These are phyloP conservation scores for Miichthys miiuy DNA, from an alignment of 2,797 vertebrate species.

Conservation along the genomic window DNA sequence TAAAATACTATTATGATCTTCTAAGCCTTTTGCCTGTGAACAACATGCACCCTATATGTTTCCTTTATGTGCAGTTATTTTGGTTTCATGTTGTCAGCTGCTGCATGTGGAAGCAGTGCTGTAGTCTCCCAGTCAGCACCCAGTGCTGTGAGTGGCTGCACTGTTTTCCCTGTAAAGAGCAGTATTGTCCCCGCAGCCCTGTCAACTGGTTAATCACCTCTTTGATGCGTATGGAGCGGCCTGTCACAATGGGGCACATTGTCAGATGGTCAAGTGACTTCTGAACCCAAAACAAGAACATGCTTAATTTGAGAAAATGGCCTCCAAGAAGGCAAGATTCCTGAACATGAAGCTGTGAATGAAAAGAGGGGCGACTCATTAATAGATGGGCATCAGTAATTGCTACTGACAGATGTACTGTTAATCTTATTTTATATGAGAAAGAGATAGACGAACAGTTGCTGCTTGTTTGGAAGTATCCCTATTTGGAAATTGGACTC, in stretches of 20 bases:
- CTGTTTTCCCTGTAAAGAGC: conserved; percentile 84
- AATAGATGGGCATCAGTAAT: conserved; percentile 48
- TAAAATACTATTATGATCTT: background rate
- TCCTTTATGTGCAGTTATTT: conserved; percentile 61
- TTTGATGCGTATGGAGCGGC: conserved; percentile 85
- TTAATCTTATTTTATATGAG: conserved; percentile 42
- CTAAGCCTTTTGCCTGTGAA: conserved; percentile 9
- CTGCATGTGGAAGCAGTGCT: conserved; percentile 59
- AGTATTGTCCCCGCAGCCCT: conserved; percentile 83
- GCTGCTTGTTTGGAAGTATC: conserved; percentile 23
- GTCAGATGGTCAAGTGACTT: conserved; percentile 82
- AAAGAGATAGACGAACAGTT: background rate
- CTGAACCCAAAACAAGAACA: conserved; percentile 84
- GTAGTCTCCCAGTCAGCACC: conserved; percentile 61
- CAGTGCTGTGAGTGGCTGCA: conserved; percentile 78
- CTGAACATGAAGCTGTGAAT: conserved; percentile 53
- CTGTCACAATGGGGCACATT: conserved; percentile 85
- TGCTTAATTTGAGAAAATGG: conserved; percentile 81
- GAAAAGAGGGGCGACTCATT: conserved; percentile 27
- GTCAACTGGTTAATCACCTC: conserved; percentile 88
- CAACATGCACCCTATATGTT: conserved; percentile 15
- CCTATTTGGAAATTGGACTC: background rate
- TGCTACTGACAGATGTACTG: conserved; percentile 49
- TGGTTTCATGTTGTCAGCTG: conserved; percentile 67
- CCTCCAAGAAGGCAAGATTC: conserved; percentile 71